Conservation (phyloP, 2,888 invertebrate genomes). For the Ophion costatus region DNA sequence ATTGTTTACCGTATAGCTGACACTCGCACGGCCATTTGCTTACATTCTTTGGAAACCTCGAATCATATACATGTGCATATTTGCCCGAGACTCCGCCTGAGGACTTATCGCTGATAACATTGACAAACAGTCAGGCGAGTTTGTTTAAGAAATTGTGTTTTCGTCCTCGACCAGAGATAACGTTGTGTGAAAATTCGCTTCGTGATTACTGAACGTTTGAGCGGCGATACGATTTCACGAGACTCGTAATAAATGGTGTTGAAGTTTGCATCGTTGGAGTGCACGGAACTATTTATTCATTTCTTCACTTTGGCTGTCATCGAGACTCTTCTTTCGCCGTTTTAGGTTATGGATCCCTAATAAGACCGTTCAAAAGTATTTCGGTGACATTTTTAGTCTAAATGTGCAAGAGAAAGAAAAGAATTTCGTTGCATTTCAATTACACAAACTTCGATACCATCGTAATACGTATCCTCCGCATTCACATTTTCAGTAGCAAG, state of each 20-base stretch:
- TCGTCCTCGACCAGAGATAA: conserved; percentile 41
- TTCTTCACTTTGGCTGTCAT: neutral
- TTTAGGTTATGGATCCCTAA: no score
- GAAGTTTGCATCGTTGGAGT: neutral
- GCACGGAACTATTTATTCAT: neutral
- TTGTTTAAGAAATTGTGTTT: conserved; percentile 35
- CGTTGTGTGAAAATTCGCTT: neutral
- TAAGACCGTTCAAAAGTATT: no score
- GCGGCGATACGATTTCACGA: neutral
- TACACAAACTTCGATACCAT: no score
- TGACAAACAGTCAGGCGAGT: conserved; percentile 39
- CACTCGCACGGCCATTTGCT: conserved; percentile 8
- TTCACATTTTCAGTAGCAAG: no score
- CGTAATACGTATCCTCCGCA: no score
- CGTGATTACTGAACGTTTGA: neutral
- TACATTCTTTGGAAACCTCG: conserved; percentile 55
- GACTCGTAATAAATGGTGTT: neutral
- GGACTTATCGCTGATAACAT: conserved; percentile 19
- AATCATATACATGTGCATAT: conserved; percentile 18
- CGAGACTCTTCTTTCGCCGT: no score
- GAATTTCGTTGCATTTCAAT: no score
- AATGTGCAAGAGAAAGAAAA: no score
- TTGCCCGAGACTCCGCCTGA: neutral
- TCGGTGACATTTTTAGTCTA: no score
- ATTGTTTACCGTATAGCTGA: conserved; percentile 2